Evolutionary conservation across 2,888 invertebrate species (phyloP), one percentile per base, ranked within the genome.

Genomic region (Biston stratarius): DNA sequence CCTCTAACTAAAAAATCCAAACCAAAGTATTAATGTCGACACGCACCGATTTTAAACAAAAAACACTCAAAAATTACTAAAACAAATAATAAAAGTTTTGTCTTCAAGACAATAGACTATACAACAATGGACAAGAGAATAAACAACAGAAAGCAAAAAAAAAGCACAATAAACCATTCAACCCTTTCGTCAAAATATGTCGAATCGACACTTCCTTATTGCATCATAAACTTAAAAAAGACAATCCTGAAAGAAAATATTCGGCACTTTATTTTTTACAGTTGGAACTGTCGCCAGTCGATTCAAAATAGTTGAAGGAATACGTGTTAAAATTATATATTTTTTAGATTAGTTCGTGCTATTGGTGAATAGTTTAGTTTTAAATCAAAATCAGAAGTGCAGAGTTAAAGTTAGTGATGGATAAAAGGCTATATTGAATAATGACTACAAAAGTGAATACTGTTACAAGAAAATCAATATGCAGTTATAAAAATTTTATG

Each of bases 151-250:
- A 84, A 76, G 74, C 66, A 84, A 87, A 89, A 89, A 89, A 80
- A 71, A 83, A 87, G 72, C 71, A 91, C 90, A 92, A 92, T 90
- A 84, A 81, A 75, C 85, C 81, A 88, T 92, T 90, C 88, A 94
- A 92, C 89, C 92, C 94, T 92, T 93, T 92, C 91, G 88, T 92
- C 88, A 90, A 92, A 74, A 91, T 89, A 82, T 83, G 80, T 81
- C 78, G 83, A 83, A 84, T 85, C 77, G 85, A 87, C 87, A 92
- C 89, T 94, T 94, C 94, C 94, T 94, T 92, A 92, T 93, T 92
- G 90, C 86, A 68, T 83, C 90, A 81, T 93, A 94, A 93, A 93
- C 92, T 87, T 83, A 76, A 85, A 85, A 85, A 84, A 77, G 83
- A 86, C 80, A 86, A 82, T 83, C 79, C 79, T 74, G 59, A 69